Conservation (phyloP, 2,797 vertebrate species). For the Eulemur albifrons region DNA sequence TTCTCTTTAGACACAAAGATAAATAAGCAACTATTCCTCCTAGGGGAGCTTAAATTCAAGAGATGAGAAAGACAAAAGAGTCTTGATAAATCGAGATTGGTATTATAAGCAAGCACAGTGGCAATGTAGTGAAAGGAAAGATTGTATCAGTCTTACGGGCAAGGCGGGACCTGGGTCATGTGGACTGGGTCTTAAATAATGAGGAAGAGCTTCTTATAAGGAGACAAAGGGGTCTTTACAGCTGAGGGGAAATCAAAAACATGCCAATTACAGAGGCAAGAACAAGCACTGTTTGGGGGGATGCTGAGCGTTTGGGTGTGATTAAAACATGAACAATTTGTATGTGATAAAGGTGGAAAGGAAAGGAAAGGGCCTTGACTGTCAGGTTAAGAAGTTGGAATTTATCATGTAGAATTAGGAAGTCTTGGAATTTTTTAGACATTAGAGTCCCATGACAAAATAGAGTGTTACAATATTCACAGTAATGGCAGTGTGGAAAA, state of each 20-base stretch:
- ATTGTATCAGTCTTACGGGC: not conserved
- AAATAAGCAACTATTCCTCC: not conserved
- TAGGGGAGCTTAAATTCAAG: not conserved
- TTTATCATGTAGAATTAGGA: not conserved
- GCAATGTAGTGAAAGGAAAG: not conserved
- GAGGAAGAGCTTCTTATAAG: not conserved
- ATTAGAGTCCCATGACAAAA: not conserved
- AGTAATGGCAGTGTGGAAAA: not conserved
- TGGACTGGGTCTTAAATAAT: not conserved
- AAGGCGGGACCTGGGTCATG: not conserved
- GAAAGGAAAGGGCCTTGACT: not conserved
- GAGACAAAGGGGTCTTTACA: not conserved
- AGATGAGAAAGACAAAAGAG: not conserved
- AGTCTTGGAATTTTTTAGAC: not conserved
- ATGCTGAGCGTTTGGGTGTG: not conserved
- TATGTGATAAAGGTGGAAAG: not conserved
- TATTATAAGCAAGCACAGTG: not conserved
- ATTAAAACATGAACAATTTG: not conserved
- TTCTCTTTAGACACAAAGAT: not conserved
- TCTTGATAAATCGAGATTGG: not conserved
- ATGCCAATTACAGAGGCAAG: not conserved
- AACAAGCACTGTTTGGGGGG: not conserved
- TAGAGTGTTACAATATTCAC: not conserved
- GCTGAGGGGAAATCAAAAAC: not conserved
- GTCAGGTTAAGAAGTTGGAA: not conserved